Evolutionary conservation across 2,888 invertebrate genomes (phyloP).

Genomic region (Aplocera efformata): DNA sequence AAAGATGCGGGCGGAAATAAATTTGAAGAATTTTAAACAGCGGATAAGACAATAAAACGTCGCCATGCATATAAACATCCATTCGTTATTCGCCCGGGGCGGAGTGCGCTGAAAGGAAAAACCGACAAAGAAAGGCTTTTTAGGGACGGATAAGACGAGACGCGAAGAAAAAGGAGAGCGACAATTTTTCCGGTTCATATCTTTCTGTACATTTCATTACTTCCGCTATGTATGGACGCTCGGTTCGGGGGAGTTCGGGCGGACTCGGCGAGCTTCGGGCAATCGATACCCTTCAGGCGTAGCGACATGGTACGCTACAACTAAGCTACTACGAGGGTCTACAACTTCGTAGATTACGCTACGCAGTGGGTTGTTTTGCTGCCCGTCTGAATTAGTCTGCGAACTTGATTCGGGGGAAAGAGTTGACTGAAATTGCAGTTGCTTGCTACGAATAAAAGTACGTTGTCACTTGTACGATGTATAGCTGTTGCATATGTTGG

Average conservation of each 20-base stretch:
- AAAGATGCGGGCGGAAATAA: conserved; percentile 27
- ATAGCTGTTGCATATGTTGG: background rate
- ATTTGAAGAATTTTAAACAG: conserved; percentile 34
- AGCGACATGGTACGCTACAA: conserved; percentile 60
- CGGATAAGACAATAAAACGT: conserved; percentile 37
- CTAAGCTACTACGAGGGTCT: conserved; percentile 57
- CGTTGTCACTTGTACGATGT: conserved; percentile 3
- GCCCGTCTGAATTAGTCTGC: conserved; percentile 45
- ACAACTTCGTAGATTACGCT: conserved; percentile 65
- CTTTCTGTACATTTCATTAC: conserved; percentile 78
- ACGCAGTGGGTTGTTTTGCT: conserved; percentile 41
- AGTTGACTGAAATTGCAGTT: conserved; percentile 29
- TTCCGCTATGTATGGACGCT: conserved; percentile 72
- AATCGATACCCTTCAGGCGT: conserved; percentile 68
- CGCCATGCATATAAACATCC: conserved; percentile 45
- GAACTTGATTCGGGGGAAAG: conserved; percentile 45
- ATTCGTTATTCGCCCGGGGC: conserved; percentile 48
- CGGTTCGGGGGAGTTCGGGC: conserved; percentile 49
- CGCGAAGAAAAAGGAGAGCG: conserved; percentile 71
- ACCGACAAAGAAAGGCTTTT: conserved; percentile 60
- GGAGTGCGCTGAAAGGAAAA: conserved; percentile 59
- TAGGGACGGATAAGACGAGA: conserved; percentile 60
- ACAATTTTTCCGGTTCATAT: conserved; percentile 79
- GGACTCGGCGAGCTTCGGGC: conserved; percentile 46
- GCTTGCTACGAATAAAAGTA: conserved; percentile 1